Evolutionary conservation across 2,888 invertebrate genomes (phyloP), one percentile per base, ranked within the genome.

Genomic region (Piscicola geometra): DNA sequence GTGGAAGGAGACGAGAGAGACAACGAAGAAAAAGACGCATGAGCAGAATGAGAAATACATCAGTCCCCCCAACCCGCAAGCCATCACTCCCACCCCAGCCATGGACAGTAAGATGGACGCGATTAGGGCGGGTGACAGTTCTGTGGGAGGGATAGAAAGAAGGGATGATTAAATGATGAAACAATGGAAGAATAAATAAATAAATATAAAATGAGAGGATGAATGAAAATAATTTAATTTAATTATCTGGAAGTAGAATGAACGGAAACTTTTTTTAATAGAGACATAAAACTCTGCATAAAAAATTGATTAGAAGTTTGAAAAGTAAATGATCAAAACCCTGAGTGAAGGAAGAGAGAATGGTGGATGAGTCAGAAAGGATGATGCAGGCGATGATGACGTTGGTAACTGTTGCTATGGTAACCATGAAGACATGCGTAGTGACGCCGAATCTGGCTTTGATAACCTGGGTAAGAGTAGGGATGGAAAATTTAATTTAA

Each of bases 401-500:
- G 77, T 80, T 80, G 66, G 69, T 64, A 12, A 79, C 33, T 47
- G 80, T 73, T 18, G 80, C 80, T 35, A 80, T 77, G 21, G 76
- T 50, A 78, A 80, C 78, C 41, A 79, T 32, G 18, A 77, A 67
- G n/a, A 80, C 69, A 76, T 80, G 80, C 2, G 78, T 28, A n/a
- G 28, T 30, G 0, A 77, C 47, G 15, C 80, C 80, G 64, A 77
- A 78, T 12, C 80, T 71, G 3, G 78, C 75, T 15, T 76, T 56
- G 18, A 80, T 76, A 56, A 80, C 80, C 80, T 80, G 52, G 3
- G 21, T n/a, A n/a, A n/a, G n/a, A n/a, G n/a, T n/a, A n/a, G n/a
- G n/a, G n/a, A n/a, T n/a, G n/a, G n/a, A n/a, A n/a, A n/a, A n/a
- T n/a, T n/a, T n/a, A n/a, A n/a, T n/a, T n/a, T n/a, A n/a, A n/a